Evolutionary conservation across 2,113 vertebrate species (phyloP).

Genomic region (Anseranas semipalmata): DNA sequence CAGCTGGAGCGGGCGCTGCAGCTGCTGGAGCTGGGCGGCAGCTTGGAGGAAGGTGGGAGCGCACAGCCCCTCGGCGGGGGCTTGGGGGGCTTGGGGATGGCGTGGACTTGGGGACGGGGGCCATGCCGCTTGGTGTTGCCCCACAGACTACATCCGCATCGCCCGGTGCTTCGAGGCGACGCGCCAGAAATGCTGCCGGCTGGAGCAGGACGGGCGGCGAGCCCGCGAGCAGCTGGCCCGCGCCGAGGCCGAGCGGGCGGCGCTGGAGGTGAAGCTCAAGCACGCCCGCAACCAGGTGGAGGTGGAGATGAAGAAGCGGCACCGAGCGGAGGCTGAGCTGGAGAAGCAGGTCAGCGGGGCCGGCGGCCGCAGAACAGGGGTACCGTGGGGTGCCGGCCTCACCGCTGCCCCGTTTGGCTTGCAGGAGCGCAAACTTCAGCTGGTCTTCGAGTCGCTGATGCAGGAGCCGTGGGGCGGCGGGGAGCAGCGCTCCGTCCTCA

Average conservation of each 20-base stretch:
- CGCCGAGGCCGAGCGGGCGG: slow-evolving; percentile 78
- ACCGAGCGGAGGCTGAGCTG: slow-evolving; percentile 80
- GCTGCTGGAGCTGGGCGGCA: slow-evolving; percentile 22
- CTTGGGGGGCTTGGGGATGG: too few species aligned
- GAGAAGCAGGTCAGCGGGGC: slow-evolving; percentile 77
- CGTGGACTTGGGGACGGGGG: too few species aligned
- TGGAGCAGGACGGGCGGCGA: slow-evolving; percentile 78
- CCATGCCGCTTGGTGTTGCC: not conserved
- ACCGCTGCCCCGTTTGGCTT: accelerated
- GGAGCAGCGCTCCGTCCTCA: slow-evolving; percentile 70
- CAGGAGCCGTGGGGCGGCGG: slow-evolving; percentile 72
- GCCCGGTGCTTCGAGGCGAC: slow-evolving; percentile 71
- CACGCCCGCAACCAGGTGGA: slow-evolving; percentile 88
- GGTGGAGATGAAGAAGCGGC: slow-evolving; percentile 86
- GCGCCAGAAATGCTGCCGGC: slow-evolving; percentile 75
- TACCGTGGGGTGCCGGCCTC: accelerated
- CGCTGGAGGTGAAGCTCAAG: slow-evolving; percentile 85
- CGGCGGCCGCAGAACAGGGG: accelerated
- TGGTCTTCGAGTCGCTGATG: slow-evolving; percentile 82
- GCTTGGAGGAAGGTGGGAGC: slow-evolving; percentile 56
- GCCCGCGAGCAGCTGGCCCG: slow-evolving; percentile 80
- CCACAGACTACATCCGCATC: slow-evolving; percentile 73
- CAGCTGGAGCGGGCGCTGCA: slow-evolving; percentile 20
- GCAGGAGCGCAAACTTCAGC: slow-evolving; percentile 85
- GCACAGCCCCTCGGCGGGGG: not conserved